Evolutionary conservation across 2,113 vertebrate genomes (phyloP).

Genomic region (Ailurus styani): DNA sequence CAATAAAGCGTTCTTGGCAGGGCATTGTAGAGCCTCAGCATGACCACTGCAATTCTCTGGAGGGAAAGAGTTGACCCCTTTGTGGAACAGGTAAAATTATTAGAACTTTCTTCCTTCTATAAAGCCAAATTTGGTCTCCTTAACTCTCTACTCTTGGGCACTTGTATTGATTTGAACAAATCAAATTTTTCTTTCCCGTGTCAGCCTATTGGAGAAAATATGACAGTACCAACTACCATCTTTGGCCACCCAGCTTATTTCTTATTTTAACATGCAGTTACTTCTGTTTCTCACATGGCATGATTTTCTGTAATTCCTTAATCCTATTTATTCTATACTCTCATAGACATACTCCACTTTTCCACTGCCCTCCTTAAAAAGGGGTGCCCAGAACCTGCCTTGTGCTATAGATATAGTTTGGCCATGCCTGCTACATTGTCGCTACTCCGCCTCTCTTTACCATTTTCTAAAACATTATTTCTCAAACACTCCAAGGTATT

Average conservation of each 20-base stretch:
- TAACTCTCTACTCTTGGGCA: background rate
- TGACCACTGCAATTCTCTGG: slow-evolving; percentile 24
- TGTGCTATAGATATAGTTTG: background rate
- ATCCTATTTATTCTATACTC: background rate
- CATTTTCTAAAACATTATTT: background rate
- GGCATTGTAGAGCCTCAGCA: background rate
- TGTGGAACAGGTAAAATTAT: slow-evolving; percentile 13
- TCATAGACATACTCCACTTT: background rate
- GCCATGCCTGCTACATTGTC: background rate
- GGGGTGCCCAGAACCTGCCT: background rate
- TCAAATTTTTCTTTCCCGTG: background rate
- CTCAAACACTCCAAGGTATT: background rate
- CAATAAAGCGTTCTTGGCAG: background rate
- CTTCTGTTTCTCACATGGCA: background rate
- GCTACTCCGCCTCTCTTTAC: background rate
- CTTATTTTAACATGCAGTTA: background rate
- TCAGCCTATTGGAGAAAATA: slow-evolving; percentile 25
- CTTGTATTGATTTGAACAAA: slow-evolving; percentile 27
- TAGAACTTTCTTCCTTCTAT: background rate
- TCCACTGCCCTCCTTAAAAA: background rate
- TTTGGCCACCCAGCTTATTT: background rate
- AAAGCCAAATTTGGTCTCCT: background rate
- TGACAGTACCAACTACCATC: background rate
- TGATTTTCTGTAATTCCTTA: background rate
- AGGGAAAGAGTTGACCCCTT: slow-evolving; percentile 21